Evolutionary conservation across 2,797 vertebrate species (phyloP).

Genomic region (Streptopelia turtur): DNA sequence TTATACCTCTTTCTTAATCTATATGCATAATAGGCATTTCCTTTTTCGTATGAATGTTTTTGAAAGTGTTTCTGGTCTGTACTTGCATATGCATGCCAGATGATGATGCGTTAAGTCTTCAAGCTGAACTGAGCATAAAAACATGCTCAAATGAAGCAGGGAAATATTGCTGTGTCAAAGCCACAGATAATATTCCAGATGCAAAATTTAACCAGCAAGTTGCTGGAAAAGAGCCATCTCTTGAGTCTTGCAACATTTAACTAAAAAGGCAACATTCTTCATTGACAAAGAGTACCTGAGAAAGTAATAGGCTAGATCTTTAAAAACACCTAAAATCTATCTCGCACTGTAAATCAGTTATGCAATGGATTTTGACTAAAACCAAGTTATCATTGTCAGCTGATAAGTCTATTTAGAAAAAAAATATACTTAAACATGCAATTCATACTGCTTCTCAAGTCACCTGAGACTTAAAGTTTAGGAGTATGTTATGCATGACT

Average conservation of each 20-base stretch:
- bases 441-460: neutral
- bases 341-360: neutral
- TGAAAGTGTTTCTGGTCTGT: neutral
- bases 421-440: neutral
- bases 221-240: neutral
- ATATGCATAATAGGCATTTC: neutral
- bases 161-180: slow-evolving; percentile 18
- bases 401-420: neutral
- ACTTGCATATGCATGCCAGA: slow-evolving; percentile 2
- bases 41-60: neutral
- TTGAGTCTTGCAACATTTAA: neutral
- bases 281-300: neutral
- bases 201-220: neutral
- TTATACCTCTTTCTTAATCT: neutral
- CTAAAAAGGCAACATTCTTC: neutral
- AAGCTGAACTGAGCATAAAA: neutral
- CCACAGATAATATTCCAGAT: neutral
- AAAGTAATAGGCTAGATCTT: neutral
- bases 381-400: neutral
- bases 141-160: neutral
- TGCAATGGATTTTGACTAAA: neutral
- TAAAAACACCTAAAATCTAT: neutral
- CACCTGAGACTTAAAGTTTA: neutral
- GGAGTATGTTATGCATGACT: neutral
- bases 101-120: neutral